Base-by-base conservation (phyloP, 2,113 vertebrate genomes). In the Anguilla japonica region DNA sequence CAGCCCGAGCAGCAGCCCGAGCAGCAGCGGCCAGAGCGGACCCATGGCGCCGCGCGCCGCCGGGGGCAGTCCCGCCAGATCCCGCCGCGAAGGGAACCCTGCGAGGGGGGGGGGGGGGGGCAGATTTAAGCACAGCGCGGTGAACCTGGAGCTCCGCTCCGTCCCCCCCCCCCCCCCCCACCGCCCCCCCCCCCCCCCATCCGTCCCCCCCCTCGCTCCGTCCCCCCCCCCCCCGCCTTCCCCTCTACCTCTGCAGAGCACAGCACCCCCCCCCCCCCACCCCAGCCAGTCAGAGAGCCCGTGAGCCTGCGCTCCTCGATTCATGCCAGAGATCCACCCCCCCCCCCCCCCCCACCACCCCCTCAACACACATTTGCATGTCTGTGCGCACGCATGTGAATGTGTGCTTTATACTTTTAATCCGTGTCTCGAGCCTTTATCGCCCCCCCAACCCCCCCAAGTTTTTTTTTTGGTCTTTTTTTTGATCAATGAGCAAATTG, bases 11-110 rank as follows among this genome's bases (percentile, higher is more conserved):
- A 56, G 53, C 53, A 56, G 53, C 53, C 1, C 9, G 15, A 56
- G 53, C 15, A 56, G 53, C 15, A 15, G 53, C 18, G 56, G 8
- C 5, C 43, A 53, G 50, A 53, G 60, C 97, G 99, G 97, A 96
- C 97, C 97, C 97, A 98, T 98, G 97, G 97, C 96, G 97, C 97
- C 98, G 95, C 98, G 95, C 97, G 97, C 98, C 97, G 96, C 96
- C 96, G 98, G 97, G 98, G 98, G 96, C 97, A 95, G 97, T 97
- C 97, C 98, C 97, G 97, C 98, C 97, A 99, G 98, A 97, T 97
- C 97, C 98, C 98, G 98, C 97, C 98, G 99, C 97, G 98, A 99
- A 99, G 98, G 98, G 97, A 98, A 99, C 98, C 98, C 98, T 99
- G 97, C 96, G 96, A 97, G 96, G 95, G 97, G 95, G 96, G 95